Percentiles rank a stretch among this genome's conserved stretches.
Conservation (phyloP, 2,888 invertebrate species). For the Allygus modestus region DNA sequence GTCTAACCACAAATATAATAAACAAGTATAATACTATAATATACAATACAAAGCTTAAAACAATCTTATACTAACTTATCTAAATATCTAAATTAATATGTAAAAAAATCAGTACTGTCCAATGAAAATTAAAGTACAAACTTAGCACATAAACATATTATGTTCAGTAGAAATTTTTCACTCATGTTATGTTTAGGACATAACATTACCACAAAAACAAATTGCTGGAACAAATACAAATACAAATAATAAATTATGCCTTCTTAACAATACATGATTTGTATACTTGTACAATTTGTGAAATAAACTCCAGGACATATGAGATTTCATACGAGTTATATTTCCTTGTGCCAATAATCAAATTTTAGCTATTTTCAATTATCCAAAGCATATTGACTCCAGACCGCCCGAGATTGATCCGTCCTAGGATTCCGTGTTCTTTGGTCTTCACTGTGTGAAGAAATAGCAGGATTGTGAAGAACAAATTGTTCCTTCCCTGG, state of each 20-base stretch:
- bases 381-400: slow-evolving; percentile 93
- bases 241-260: no score
- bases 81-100: no score
- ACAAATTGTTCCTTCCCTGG: slow-evolving; percentile 91
- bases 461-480: slow-evolving; percentile 91
- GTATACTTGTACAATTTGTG: no score
- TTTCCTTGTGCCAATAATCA: neutral
- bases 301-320: neutral
- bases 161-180: neutral
- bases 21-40: no score
- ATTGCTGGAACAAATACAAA: no score
- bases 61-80: no score
- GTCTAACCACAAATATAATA: no score
- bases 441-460: slow-evolving; percentile 85
- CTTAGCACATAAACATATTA: neutral
- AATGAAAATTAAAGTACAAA: neutral
- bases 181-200: neutral
- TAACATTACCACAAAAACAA: no score
- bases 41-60: no score
- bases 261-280: no score
- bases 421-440: slow-evolving; percentile 86
- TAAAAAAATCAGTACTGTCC: neutral
- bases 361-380: slow-evolving; percentile 77
- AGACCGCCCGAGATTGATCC: slow-evolving; percentile 86
- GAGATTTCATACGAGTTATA: slow-evolving; percentile 69